These are phyloP conservation scores for Acromyrmex heyeri DNA, from an alignment of 1,140 invertebrate genomes.

Conservation along the genomic window DNA sequence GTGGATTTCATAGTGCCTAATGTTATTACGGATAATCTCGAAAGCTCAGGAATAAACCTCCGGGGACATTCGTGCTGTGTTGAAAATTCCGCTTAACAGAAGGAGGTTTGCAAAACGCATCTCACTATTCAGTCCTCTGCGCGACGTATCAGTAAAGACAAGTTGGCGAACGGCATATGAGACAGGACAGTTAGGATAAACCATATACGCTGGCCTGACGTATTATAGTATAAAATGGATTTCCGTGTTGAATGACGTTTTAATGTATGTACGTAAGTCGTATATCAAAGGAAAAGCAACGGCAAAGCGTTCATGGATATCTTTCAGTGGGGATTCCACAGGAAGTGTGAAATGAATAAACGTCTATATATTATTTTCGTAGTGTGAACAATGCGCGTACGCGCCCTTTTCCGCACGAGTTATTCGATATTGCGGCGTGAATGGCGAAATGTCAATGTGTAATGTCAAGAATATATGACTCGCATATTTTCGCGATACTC, in stretches of 20 bases:
- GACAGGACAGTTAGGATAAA: constrained; percentile 34
- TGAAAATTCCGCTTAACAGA: neutral
- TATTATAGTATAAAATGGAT: constrained; percentile 22
- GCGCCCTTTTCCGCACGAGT: neutral
- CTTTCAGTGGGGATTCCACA: constrained; percentile 26
- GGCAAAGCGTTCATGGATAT: constrained; percentile 23
- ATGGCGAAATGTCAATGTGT: constrained; percentile 44
- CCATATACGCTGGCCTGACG: neutral
- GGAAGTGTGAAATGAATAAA: constrained; percentile 56
- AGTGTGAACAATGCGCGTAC: constrained; percentile 31
- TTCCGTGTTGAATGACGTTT: constrained; percentile 41
- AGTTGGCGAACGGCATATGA: neutral
- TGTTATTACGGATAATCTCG: constrained; percentile 42
- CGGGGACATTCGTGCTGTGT: neutral
- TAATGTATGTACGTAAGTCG: constrained; percentile 50
- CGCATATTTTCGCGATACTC: constrained; percentile 32
- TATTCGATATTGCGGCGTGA: constrained; percentile 45
- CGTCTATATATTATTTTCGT: constrained; percentile 48
- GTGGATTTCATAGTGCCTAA: constrained; percentile 68
- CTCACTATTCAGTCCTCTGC: neutral
- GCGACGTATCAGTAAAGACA: constrained; percentile 14
- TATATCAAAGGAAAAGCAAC: constrained; percentile 46
- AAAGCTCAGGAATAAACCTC: constrained; percentile 18
- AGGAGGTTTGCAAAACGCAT: constrained; percentile 12
- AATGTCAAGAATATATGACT: constrained; percentile 41